Base-by-base conservation (phyloP, 2,113 vertebrate genomes). In the Pantherophis guttatus region DNA sequence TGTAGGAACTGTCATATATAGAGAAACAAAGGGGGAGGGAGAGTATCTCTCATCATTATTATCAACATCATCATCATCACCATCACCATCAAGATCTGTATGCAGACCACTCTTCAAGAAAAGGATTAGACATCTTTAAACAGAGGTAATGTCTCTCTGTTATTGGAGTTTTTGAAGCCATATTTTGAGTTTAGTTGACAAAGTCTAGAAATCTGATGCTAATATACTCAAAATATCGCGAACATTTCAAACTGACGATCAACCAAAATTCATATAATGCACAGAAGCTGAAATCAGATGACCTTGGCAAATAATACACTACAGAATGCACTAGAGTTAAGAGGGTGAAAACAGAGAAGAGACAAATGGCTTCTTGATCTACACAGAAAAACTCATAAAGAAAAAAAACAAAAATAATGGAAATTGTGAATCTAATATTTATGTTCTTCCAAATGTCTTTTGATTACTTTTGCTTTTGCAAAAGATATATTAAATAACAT, bases 111-210 rank as follows among this genome's bases (percentile, higher is more conserved):
- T 29, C 62, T 65, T 65, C 62, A 26, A 5, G 21, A 86, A 92
- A 39, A 24, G 94, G 54, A 91, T 58, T 90, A 48, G 3, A n/a
- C 3, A 85, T 86, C 44, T 70, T 92, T 81, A 94, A 65, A 3
- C 23, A 65, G 50, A 53, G 52, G 39, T 15, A 33, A 54, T 15
- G 39, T 65, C 29, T 86, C 33, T 59, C 2, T 86, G 53, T 86
- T 86, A 15, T n/a, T 65, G 3, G 26, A 26, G 9, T 12, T 87
- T 65, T 65, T 62, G 29, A 88, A 23, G 24, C 39, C 33, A 62
- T 87, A 55, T 92, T 91, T 94, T 95, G 90, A 95, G 70, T 92
- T 93, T 92, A 91, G 91, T 95, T 89, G 90, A 93, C 52, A 53
- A n/a, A 53, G 91, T 91, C 87, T 94, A 95, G 94, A 94, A 44